Conservation (phyloP, 2,888 invertebrate genomes). For the Oscheius myriophilus region DNA sequence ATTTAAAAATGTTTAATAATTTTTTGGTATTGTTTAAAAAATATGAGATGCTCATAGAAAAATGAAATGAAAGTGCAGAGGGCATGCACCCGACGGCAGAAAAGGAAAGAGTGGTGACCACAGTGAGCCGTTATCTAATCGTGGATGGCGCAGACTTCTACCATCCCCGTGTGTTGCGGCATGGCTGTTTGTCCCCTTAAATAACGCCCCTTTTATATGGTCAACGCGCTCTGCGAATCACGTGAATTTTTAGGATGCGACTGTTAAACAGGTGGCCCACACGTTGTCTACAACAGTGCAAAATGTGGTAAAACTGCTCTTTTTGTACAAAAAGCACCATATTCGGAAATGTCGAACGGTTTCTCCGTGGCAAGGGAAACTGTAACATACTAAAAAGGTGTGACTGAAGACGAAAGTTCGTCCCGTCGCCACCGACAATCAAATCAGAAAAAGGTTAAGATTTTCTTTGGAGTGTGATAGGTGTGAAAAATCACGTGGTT, state of each 20-base stretch:
- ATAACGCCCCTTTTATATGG: slow-evolving; percentile 10
- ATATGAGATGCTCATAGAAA: background rate
- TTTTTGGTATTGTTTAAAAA: background rate
- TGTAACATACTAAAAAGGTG: no score
- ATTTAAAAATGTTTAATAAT: no score
- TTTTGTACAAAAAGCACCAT: no score
- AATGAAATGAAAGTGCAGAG: background rate
- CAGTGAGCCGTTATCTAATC: slow-evolving; percentile 21
- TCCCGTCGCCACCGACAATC: no score
- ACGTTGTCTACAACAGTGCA: background rate
- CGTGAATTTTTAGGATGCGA: slow-evolving; percentile 15
- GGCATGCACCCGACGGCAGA: background rate
- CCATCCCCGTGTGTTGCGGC: slow-evolving; percentile 23
- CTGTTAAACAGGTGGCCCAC: slow-evolving; percentile 5
- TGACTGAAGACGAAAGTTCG: no score
- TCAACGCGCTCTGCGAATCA: slow-evolving; percentile 19
- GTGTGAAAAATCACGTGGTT: no score
- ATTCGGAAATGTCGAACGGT: no score
- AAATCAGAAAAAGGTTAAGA: no score
- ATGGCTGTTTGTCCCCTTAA: slow-evolving; percentile 7
- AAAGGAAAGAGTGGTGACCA: slow-evolving; percentile 14
- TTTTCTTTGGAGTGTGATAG: no score
- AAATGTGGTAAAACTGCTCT: background rate
- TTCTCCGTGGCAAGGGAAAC: no score
- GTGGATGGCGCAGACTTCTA: slow-evolving; percentile 18